These are phyloP conservation scores for Oncorhynchus clarkii DNA, from an alignment of 2,113 vertebrate genomes.

Conservation along the genomic window DNA sequence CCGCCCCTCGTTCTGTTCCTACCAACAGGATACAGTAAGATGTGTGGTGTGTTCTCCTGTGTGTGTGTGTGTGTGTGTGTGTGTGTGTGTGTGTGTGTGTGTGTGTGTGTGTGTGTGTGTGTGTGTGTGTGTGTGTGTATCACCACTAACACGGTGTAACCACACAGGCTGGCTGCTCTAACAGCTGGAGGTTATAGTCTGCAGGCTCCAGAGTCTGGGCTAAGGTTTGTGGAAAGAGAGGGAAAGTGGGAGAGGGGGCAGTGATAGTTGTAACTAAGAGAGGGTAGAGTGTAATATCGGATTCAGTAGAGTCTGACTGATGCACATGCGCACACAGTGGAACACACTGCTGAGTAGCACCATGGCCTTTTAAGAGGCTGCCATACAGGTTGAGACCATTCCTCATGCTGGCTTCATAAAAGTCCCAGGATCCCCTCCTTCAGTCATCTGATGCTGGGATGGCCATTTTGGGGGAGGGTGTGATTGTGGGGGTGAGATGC, in stretches of 20 bases:
- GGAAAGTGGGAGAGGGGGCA: slow-evolving; percentile 42
- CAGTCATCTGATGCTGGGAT: too few relatives aligned
- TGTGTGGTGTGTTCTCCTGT: background rate
- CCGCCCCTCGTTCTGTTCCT: background rate
- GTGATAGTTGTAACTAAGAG: background rate
- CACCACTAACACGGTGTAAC: background rate
- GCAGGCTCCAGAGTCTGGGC: too few relatives aligned
- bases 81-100: too few relatives aligned
- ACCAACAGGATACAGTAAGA: background rate
- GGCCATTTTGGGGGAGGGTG: background rate
- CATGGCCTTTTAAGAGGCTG: slow-evolving; percentile 53
- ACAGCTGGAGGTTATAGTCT: background rate
- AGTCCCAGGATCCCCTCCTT: slow-evolving; percentile 25
- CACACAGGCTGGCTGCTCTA: background rate
- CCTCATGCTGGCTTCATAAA: slow-evolving; percentile 67
- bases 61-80: too few relatives aligned
- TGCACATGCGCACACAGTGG: slow-evolving; percentile 23
- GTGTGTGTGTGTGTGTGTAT: background rate
- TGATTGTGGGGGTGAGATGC: background rate
- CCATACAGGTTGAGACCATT: slow-evolving; percentile 66
- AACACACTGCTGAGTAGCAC: slow-evolving; percentile 40
- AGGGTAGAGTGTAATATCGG: slow-evolving; percentile 38
- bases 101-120: background rate
- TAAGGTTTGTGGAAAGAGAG: background rate
- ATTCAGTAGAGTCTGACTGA: slow-evolving; percentile 46